phyloP scores from a whole-genome alignment of 2,888 invertebrate genomes.

The Cepaea hortensis region DNA sequence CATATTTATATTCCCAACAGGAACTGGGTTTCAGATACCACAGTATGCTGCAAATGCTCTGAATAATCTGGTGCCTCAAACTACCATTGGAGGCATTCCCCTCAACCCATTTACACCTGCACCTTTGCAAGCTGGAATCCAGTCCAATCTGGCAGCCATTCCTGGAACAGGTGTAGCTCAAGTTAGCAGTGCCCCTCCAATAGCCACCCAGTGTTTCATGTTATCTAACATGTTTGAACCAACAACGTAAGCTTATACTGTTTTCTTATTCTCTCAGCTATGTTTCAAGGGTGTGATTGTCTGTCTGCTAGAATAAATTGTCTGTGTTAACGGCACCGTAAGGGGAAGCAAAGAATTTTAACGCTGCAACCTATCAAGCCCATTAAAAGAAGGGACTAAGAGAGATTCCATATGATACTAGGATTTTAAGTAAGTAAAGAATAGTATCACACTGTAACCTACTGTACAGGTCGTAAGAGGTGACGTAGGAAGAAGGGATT shows the following conservation, averaged over 20 bases:
- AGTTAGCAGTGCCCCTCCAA: constrained; percentile 84
- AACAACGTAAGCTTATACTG: constrained; percentile 82
- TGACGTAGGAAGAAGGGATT: too few relatives aligned
- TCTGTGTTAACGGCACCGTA: too few relatives aligned
- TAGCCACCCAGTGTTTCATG: constrained; percentile 99
- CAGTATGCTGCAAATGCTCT: constrained; percentile 95
- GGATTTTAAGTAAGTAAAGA: too few relatives aligned
- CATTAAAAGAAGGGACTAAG: too few relatives aligned
- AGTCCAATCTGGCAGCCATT: constrained; percentile 49
- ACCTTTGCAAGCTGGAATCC: constrained; percentile 54
- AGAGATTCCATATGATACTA: too few relatives aligned
- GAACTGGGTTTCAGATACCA: constrained; percentile 86
- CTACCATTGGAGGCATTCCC: constrained; percentile 68
- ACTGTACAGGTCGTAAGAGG: too few relatives aligned
- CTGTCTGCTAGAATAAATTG: too few relatives aligned
- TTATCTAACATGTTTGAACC: constrained; percentile 99
- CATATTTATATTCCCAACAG: constrained; percentile 54
- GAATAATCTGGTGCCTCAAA: constrained; percentile 76
- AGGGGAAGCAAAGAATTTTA: too few relatives aligned
- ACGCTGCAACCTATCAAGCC: too few relatives aligned
- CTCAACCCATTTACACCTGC: constrained; percentile 49
- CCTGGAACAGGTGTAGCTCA: constrained; percentile 78
- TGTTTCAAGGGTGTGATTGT: too few relatives aligned
- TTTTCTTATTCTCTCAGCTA: background rate
- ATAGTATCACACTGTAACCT: too few relatives aligned